These are phyloP conservation scores for Hofmannophila pseudospretella DNA, from an alignment of 2,888 invertebrate genomes.

Conservation along the genomic window DNA sequence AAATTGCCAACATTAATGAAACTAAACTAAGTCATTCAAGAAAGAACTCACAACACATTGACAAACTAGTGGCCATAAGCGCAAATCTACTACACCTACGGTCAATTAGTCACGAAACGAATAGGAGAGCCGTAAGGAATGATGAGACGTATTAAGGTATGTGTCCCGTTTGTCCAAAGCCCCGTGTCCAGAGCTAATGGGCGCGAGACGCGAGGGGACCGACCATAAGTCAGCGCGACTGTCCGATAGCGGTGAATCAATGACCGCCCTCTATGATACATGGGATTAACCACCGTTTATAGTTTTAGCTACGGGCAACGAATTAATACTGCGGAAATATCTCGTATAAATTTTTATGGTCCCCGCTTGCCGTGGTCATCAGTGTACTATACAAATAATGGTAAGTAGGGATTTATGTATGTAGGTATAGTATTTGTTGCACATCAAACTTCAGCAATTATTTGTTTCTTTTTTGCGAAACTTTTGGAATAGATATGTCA, in stretches of 20 bases:
- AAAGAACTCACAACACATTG: slow-evolving; percentile 3
- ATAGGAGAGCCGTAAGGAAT: slow-evolving; percentile 53
- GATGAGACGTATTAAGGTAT: slow-evolving; percentile 56
- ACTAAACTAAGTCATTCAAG: not conserved
- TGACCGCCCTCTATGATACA: slow-evolving; percentile 76
- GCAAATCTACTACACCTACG: slow-evolving; percentile 58
- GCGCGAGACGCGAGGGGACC: slow-evolving; percentile 52
- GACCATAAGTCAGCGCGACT: slow-evolving; percentile 64
- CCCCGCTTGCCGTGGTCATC: slow-evolving; percentile 9
- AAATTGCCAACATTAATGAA: not conserved
- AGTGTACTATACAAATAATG: no score
- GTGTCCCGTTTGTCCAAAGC: slow-evolving; percentile 15
- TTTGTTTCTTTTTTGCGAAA: no score
- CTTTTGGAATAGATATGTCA: no score
- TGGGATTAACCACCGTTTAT: slow-evolving; percentile 68
- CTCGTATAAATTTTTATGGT: slow-evolving; percentile 56
- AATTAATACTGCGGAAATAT: slow-evolving; percentile 70
- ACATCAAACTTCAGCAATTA: no score
- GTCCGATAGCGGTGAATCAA: slow-evolving; percentile 71
- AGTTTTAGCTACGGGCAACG: slow-evolving; percentile 59
- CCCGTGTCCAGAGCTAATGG: slow-evolving; percentile 47
- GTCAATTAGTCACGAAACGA: slow-evolving; percentile 79
- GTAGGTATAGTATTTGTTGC: no score
- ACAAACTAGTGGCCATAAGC: slow-evolving; percentile 34
- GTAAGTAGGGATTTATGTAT: no score